These are phyloP conservation scores for Phalloptychus januarius DNA, from an alignment of 2,797 vertebrate species.

Conservation along the genomic window DNA sequence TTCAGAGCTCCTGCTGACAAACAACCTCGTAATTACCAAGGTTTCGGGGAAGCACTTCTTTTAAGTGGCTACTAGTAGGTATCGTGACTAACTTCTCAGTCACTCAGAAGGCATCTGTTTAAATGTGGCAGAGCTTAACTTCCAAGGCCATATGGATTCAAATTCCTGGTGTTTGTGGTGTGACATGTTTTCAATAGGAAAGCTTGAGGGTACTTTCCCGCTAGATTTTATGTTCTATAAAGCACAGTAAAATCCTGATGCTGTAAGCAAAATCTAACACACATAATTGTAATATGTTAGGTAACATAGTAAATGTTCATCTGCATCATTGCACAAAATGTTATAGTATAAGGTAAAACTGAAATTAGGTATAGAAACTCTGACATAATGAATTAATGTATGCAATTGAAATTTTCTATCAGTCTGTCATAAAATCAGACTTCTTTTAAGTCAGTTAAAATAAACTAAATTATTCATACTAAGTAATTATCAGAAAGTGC, in stretches of 20 bases:
- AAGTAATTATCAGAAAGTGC: neutral
- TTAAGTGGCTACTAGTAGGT: conserved; percentile 3
- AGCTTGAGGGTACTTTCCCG: neutral
- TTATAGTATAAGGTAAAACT: neutral
- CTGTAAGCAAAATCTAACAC: neutral
- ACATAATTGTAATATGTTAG: neutral
- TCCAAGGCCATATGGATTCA: neutral
- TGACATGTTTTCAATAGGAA: neutral
- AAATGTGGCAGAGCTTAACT: neutral
- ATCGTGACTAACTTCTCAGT: conserved; percentile 6
- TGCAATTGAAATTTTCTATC: neutral
- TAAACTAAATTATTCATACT: neutral
- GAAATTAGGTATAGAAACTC: neutral
- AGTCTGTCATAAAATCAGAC: neutral
- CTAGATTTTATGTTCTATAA: neutral
- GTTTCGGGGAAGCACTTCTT: conserved; percentile 30
- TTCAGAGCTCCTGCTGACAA: conserved; percentile 17
- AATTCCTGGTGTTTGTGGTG: neutral
- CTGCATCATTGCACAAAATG: neutral
- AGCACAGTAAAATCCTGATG: neutral
- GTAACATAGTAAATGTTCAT: neutral
- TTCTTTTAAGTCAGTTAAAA: neutral
- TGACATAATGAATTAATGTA: neutral
- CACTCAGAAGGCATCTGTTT: conserved; percentile 6
- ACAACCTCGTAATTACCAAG: conserved; percentile 8